These are phyloP conservation scores for Nannoperca obscura DNA, from an alignment of 2,797 vertebrate species.

Conservation along the genomic window DNA sequence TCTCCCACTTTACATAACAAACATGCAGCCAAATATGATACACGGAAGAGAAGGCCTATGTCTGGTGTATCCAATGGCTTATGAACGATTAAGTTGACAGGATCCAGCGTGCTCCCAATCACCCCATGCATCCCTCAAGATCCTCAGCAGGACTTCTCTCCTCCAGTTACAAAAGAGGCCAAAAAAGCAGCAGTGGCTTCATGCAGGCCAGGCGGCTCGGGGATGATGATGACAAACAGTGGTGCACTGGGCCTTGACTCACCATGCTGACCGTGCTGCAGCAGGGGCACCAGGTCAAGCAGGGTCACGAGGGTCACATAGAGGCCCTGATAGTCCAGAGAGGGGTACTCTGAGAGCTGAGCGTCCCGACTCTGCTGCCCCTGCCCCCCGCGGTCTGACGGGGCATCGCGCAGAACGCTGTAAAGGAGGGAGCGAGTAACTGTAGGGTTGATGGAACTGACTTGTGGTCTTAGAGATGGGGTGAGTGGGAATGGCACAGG, in stretches of 20 bases:
- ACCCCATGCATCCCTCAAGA: conserved; percentile 85
- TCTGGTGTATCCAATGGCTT: conserved; percentile 81
- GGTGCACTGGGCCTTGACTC: conserved; percentile 89
- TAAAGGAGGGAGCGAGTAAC: conserved; percentile 99
- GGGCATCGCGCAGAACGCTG: conserved; percentile 99
- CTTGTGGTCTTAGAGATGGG: conserved; percentile 99
- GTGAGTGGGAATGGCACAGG: conserved; percentile 99
- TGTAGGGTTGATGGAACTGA: conserved; percentile 99
- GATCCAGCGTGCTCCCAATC: conserved; percentile 85
- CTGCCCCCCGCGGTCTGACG: conserved; percentile 96
- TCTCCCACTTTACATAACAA: conserved; percentile 79
- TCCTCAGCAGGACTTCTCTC: conserved; percentile 82
- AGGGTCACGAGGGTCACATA: conserved; percentile 99
- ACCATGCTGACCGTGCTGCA: conserved; percentile 99
- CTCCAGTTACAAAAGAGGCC: conserved; percentile 80
- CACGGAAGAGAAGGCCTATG: conserved; percentile 78
- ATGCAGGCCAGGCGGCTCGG: conserved; percentile 81
- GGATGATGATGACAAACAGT: conserved; percentile 85
- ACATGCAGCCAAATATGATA: conserved; percentile 82
- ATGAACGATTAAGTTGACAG: conserved; percentile 82
- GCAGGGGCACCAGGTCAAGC: conserved; percentile 99
- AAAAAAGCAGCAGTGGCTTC: conserved; percentile 84
- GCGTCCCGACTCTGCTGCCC: conserved; percentile 99
- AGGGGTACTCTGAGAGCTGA: conserved; percentile 99
- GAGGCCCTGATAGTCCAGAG: conserved; percentile 99